Percentiles rank a stretch among this genome's conserved stretches.
These are phyloP conservation scores for Cheilosia impressa DNA, from an alignment of 2,888 invertebrate genomes.

Conservation along the genomic window DNA sequence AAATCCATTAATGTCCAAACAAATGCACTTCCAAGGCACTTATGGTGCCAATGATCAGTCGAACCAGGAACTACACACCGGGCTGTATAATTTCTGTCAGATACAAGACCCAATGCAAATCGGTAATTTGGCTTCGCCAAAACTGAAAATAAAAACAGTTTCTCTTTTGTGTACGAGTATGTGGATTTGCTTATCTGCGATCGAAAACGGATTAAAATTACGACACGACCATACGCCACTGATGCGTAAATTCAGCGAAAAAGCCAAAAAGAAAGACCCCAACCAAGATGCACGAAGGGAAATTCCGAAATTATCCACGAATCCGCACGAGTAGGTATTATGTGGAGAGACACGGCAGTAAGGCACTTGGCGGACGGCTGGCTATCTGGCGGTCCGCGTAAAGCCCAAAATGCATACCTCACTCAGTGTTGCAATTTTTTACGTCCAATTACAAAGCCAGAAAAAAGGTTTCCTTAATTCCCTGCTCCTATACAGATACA, in stretches of 20 bases:
- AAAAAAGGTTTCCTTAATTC: conserved; percentile 73
- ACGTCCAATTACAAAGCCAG: conserved; percentile 75
- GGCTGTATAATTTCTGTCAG: conserved; percentile 34
- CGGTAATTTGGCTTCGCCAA: conserved; percentile 50
- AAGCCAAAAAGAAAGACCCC: conserved; percentile 33
- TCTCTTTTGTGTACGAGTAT: conserved; percentile 23
- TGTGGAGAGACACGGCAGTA: conserved; percentile 32
- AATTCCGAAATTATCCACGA: conserved; percentile 72
- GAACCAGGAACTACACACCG: conserved; percentile 42
- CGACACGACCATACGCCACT: conserved; percentile 75
- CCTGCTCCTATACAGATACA: not conserved
- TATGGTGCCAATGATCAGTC: conserved; percentile 54
- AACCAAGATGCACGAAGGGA: conserved; percentile 64
- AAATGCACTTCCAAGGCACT: conserved; percentile 30
- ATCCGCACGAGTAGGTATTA: conserved; percentile 45
- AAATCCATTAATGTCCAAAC: conserved; percentile 44
- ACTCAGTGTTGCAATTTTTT: conserved; percentile 64
- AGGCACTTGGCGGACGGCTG: conserved; percentile 49
- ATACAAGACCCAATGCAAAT: conserved; percentile 63
- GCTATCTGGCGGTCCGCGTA: conserved; percentile 10
- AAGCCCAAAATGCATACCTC: conserved; percentile 57
- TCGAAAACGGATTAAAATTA: conserved; percentile 75
- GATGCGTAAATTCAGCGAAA: conserved; percentile 71
- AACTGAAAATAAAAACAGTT: conserved; percentile 20
- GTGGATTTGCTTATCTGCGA: conserved; percentile 65